Evolutionary conservation across 2,113 vertebrate genomes (phyloP), one percentile per base, ranked within the genome.

Genomic region (Mystacornis crossleyi): DNA sequence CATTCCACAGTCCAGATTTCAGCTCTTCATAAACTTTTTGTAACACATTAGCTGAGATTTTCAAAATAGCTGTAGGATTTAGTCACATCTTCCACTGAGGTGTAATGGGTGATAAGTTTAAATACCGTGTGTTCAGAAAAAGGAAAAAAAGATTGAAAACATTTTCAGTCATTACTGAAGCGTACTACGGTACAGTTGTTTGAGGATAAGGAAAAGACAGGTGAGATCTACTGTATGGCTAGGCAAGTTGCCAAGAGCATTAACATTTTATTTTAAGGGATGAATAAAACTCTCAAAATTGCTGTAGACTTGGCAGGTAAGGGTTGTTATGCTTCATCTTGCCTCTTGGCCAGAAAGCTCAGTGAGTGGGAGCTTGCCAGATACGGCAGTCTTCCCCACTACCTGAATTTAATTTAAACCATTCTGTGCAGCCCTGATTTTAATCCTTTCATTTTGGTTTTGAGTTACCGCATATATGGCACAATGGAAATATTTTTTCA

Each of bases 371-470:
- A 89, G 91, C 92, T 62, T 93, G 97, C 95, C 96, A 98, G 96
- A 98, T 96, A 97, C 67, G 1, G 96, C 95, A 93, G 96, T 97
- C 97, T 95, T 97, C 93, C 88, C 96, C 94, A 98, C 97, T 98
- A 98, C 98, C 98, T 98, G 98, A 97, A 97, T 97, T 97, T 98
- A 98, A 98, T 98, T 98, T 98, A 98, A 98, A 98, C 98, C 98
- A 98, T 98, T 98, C 98, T 98, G 92, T 54, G 90, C 95, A 89
- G 94, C 88, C 95, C 97, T 97, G 96, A 98, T 97, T 98, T 97
- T 81, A 98, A 97, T 97, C 97, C 98, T 98, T 98, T 98, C 98
- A 98, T 97, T 98, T 98, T 83, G 98, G 98, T 98, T 98, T 98
- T 98, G 98, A 94, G 96, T 98, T 98, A 98, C 98, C 70, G 50